Evolutionary conservation across 2,888 invertebrate genomes (phyloP).

Genomic region (Trilocha varians): DNA sequence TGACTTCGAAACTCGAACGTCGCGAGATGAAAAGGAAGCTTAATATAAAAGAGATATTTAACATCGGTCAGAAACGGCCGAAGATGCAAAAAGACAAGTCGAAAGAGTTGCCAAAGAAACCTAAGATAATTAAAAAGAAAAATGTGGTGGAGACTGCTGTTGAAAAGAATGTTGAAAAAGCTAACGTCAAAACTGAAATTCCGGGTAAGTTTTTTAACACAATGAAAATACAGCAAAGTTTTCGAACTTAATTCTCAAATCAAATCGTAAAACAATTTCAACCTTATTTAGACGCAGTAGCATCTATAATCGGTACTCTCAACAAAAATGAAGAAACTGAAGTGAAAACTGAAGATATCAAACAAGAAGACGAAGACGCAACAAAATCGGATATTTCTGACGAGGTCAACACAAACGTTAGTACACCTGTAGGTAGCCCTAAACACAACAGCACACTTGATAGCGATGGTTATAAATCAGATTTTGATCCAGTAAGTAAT

Average conservation of each 20-base stretch:
- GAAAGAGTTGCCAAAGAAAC: slow-evolving; percentile 27
- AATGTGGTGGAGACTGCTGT: slow-evolving; percentile 15
- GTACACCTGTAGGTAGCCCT: slow-evolving; percentile 2
- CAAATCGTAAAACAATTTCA: neutral
- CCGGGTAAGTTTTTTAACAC: slow-evolving; percentile 40
- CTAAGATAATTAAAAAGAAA: slow-evolving; percentile 25
- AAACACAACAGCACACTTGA: slow-evolving; percentile 14
- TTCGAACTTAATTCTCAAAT: too few relatives aligned
- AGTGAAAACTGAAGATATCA: slow-evolving; percentile 10
- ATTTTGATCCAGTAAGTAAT: slow-evolving; percentile 31
- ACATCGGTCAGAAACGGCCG: slow-evolving; percentile 65
- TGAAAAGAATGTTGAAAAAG: slow-evolving; percentile 15
- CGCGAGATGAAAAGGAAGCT: slow-evolving; percentile 80
- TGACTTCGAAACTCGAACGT: slow-evolving; percentile 78
- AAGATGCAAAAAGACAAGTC: slow-evolving; percentile 29
- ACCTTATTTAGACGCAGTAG: slow-evolving; percentile 44
- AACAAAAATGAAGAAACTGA: slow-evolving; percentile 17
- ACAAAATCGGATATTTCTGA: neutral
- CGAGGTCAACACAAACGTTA: slow-evolving; percentile 6
- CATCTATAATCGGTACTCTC: slow-evolving; percentile 52
- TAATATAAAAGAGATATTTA: slow-evolving; percentile 79
- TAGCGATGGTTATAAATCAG: slow-evolving; percentile 22
- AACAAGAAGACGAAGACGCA: neutral
- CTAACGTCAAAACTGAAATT: slow-evolving; percentile 28
- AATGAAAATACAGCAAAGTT: too few relatives aligned